Conservation (phyloP, 2,797 vertebrate genomes). For the Falco rusticolus region DNA sequence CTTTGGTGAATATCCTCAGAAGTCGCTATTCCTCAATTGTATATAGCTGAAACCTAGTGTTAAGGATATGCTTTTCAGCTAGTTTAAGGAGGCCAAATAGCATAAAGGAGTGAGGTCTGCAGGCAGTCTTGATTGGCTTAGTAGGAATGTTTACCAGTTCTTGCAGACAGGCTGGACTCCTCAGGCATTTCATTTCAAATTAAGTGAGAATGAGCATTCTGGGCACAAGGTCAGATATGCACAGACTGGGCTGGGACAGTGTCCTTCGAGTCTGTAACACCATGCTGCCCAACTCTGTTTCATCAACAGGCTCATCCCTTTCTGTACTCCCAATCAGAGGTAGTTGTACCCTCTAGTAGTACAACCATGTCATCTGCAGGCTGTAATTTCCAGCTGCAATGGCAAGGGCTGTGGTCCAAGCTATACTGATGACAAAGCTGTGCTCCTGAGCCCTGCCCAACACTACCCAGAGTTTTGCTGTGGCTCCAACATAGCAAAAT, state of each 20-base stretch:
- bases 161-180: background rate
- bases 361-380: background rate
- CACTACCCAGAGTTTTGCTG: background rate
- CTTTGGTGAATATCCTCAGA: background rate
- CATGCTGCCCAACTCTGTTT: background rate
- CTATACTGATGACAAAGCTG: background rate
- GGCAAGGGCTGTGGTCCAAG: background rate
- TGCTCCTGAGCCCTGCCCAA: background rate
- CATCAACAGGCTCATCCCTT: background rate
- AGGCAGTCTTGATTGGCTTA: background rate
- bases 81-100: background rate
- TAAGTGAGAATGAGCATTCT: background rate
- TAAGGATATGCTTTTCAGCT: background rate
- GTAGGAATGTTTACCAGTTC: background rate
- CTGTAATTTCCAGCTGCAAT: background rate
- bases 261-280: background rate
- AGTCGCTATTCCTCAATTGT: background rate
- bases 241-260: rapidly evolving
- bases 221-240: background rate
- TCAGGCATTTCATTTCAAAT: background rate
- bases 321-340: background rate
- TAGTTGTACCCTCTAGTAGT: background rate
- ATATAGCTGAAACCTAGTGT: background rate
- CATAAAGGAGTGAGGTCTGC: background rate
- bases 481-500: rapidly evolving